Percentiles rank a stretch among this genome's conserved stretches.
These are phyloP conservation scores for Oscheius onirici DNA, from an alignment of 2,888 invertebrate species.

Conservation along the genomic window DNA sequence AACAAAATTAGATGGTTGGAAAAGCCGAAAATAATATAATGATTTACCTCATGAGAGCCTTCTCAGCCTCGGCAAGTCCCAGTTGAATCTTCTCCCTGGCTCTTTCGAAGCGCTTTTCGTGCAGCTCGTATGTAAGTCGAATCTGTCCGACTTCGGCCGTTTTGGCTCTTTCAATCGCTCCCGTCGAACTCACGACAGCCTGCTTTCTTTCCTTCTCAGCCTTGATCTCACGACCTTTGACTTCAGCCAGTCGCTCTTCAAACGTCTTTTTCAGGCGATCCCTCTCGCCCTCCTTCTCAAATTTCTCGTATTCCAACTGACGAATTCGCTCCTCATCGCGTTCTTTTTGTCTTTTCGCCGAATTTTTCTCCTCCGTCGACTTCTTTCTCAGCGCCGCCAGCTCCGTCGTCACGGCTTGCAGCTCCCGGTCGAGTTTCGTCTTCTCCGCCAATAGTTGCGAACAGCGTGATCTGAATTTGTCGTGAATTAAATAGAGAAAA, in stretches of 20 bases:
- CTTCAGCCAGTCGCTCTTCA: slow-evolving; percentile 22
- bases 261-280: slow-evolving; percentile 14
- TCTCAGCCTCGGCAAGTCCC: slow-evolving; percentile 42
- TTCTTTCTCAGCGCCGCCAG: slow-evolving; percentile 54
- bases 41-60: slow-evolving; percentile 24
- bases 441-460: slow-evolving; percentile 37
- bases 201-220: slow-evolving; percentile 39
- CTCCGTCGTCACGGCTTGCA: slow-evolving; percentile 44
- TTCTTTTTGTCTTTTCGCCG: slow-evolving; percentile 47
- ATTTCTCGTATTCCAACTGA: slow-evolving; percentile 22
- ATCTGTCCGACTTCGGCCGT: slow-evolving; percentile 38
- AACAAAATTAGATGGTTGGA: background rate
- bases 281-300: slow-evolving; percentile 27
- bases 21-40: background rate
- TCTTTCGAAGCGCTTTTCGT: slow-evolving; percentile 36
- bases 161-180: slow-evolving; percentile 38
- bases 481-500: background rate
- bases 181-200: slow-evolving; percentile 27
- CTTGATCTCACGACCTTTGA: slow-evolving; percentile 20
- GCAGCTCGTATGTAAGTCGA: slow-evolving; percentile 34
- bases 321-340: slow-evolving; percentile 23
- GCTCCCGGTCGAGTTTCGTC: slow-evolving; percentile 50
- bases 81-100: slow-evolving; percentile 33
- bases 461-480: slow-evolving; percentile 33
- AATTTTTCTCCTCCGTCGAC: slow-evolving; percentile 44